Base-by-base conservation (phyloP, 2,888 invertebrate species). In the Alsophila aescularia region DNA sequence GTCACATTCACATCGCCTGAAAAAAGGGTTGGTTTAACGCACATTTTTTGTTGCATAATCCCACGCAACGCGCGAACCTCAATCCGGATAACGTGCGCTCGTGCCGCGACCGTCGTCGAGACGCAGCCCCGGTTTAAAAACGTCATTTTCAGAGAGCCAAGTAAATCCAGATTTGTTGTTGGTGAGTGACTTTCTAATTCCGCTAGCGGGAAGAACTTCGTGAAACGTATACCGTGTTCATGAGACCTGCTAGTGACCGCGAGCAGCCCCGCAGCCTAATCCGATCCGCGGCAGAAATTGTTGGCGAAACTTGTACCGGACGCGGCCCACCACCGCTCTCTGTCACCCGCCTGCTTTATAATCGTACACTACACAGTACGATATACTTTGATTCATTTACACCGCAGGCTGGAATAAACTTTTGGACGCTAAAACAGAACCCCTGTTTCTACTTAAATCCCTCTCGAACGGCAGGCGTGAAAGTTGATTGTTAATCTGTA, bases 111-210 rank as follows among this genome's bases (percentile, higher is more conserved):
- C 73, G 72, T 69, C 69, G 63, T 72, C 67, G 77, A 73, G 75
- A 74, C 64, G 69, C n/a, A n/a, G n/a, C n/a, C n/a, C 69, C 81
- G 82, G 74, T 84, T 87, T 79, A 77, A 83, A 86, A 89, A 85
- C 84, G 87, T 85, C 87, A 88, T 83, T 87, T 79, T 66, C 86
- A 85, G 79, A 75, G 72, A 71, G 73, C 74, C 72, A 77, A 82
- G 81, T 83, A 86, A 90, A 87, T 85, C 86, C 89, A 82, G 86
- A 90, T 90, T 87, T 87, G 89, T 83, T 78, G 87, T 84, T 79
- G 75, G 73, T 72, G 81, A 86, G 83, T 89, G 90, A 88, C 90
- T 91, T 89, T 85, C 88, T 90, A 90, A 90, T 90, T 90, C 85
- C 76, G 69, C 66, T 72, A 70, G 73, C 75, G 69, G 70, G 77